Percentiles rank a stretch among this genome's conserved stretches.
These are phyloP conservation scores for Megalurothrips usitatus DNA, from an alignment of 2,888 invertebrate species.

Conservation along the genomic window DNA sequence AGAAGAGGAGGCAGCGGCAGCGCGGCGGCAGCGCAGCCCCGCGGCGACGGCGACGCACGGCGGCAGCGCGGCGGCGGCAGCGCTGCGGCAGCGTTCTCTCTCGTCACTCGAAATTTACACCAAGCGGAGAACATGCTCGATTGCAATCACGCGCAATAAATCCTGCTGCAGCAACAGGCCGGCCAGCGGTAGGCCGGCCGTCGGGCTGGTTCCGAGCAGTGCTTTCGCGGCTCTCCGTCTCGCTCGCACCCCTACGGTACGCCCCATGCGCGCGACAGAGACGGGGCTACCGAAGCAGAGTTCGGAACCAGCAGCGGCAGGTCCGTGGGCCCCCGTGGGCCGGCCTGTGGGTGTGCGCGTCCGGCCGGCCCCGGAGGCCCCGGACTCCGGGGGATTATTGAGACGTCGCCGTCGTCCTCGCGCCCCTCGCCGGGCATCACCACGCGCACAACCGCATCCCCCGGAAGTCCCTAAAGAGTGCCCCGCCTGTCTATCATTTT, in stretches of 20 bases:
- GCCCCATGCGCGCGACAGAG: too few species aligned
- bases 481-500: too few species aligned
- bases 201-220: neutral
- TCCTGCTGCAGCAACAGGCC: conserved; percentile 7
- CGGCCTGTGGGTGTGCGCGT: neutral
- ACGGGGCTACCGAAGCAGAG: neutral
- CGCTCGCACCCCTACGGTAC: neutral
- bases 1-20: neutral
- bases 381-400: too few species aligned
- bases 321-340: neutral
- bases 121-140: conserved; percentile 16
- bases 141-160: conserved; percentile 25
- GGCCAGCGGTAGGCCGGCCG: neutral
- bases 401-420: too few species aligned
- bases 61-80: neutral
- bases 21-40: neutral
- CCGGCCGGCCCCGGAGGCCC: too few species aligned
- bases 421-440: too few species aligned
- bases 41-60: too few species aligned
- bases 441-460: too few species aligned
- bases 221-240: neutral
- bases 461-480: too few species aligned
- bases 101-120: conserved; percentile 26
- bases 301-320: too few species aligned
- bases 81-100: neutral